These are phyloP conservation scores for Aldrovandia affinis DNA, from an alignment of 2,797 vertebrate genomes.

Conservation along the genomic window DNA sequence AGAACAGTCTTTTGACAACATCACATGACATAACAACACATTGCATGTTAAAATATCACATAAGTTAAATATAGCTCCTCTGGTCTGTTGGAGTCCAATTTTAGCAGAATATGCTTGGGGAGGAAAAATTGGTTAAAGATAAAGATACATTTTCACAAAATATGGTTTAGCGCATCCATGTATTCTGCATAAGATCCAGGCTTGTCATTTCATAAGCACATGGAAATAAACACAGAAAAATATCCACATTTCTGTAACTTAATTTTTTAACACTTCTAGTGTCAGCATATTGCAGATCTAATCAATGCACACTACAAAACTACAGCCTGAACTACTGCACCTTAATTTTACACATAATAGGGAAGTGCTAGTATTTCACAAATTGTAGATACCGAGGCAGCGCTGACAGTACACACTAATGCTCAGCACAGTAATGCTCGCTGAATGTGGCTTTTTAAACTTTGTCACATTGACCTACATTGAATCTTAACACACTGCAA, in stretches of 20 bases:
- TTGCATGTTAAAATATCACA: too few species aligned
- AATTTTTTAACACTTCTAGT: not conserved
- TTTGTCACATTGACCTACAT: constrained; percentile 7
- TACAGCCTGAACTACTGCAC: not conserved
- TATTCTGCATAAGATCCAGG: not conserved
- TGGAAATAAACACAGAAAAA: not conserved
- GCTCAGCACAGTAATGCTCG: not conserved
- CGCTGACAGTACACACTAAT: not conserved
- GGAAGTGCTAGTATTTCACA: not conserved
- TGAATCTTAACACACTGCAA: not conserved
- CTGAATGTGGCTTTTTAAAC: not conserved
- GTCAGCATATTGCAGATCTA: not conserved
- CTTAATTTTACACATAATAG: not conserved
- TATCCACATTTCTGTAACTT: too few species aligned
- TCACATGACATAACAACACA: too few species aligned
- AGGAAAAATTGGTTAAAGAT: not conserved
- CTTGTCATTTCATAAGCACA: not conserved
- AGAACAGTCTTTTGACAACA: too few species aligned
- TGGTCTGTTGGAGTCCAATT: not conserved
- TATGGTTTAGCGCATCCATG: not conserved
- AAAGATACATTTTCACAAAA: not conserved
- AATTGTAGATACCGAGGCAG: not conserved
- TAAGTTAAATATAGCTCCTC: too few species aligned
- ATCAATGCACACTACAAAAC: not conserved
- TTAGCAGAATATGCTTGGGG: not conserved